These are phyloP conservation scores for Daktulosphaira vitifoliae DNA, from an alignment of 1,140 invertebrate genomes.

Conservation along the genomic window DNA sequence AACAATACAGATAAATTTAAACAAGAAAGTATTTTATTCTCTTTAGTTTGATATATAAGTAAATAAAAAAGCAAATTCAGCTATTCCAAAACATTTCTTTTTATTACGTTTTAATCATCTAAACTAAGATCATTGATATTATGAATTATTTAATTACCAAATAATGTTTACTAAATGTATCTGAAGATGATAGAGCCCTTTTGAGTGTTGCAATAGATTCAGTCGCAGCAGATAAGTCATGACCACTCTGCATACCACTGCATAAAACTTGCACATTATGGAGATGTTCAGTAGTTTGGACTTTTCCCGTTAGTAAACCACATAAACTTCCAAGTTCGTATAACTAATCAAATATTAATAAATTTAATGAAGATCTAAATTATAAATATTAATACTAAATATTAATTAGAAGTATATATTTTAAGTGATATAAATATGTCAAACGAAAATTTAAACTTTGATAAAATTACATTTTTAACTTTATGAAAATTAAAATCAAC, in stretches of 20 bases:
- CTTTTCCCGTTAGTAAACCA: constrained; percentile 79
- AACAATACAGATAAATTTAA: no score
- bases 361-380: no score
- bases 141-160: constrained; percentile 49
- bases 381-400: background rate
- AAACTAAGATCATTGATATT: background rate
- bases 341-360: constrained; percentile 50
- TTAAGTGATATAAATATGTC: no score
- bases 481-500: no score
- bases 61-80: background rate
- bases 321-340: constrained; percentile 79
- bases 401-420: no score
- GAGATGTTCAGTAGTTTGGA: constrained; percentile 74
- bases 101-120: background rate
- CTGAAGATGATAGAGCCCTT: constrained; percentile 81
- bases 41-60: background rate
- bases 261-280: constrained; percentile 82
- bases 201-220: constrained; percentile 77
- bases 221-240: constrained; percentile 45
- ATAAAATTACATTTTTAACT: no score
- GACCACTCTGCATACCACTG: constrained; percentile 73
- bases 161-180: constrained; percentile 82
- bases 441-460: no score
- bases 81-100: background rate
- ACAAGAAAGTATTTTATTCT: no score